Percentiles rank a stretch among this genome's conserved stretches.
phyloP scores from a whole-genome alignment of 2,113 vertebrate genomes.

The Xerus inauris region DNA sequence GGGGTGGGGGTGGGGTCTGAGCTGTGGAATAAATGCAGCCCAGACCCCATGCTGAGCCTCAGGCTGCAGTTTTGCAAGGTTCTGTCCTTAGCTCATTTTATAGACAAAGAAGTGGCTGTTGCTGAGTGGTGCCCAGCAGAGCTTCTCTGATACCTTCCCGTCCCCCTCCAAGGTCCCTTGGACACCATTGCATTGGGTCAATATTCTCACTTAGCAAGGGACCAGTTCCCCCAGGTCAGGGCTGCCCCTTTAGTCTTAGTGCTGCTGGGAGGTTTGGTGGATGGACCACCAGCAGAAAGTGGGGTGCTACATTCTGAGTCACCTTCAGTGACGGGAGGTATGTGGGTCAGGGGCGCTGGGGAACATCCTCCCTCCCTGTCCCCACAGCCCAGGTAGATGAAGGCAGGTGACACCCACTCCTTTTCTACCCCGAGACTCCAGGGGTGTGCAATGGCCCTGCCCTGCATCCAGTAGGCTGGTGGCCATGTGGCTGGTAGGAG shows the following conservation, averaged over 20 bases:
- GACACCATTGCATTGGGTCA: background rate
- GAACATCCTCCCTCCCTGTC: background rate
- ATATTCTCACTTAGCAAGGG: background rate
- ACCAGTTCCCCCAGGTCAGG: background rate
- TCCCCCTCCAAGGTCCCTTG: background rate
- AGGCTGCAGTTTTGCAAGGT: accelerated
- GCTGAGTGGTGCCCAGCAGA: background rate
- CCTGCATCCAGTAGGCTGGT: background rate
- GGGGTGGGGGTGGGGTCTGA: background rate
- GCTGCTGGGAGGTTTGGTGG: background rate
- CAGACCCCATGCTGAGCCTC: background rate
- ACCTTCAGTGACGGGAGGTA: background rate
- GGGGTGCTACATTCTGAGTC: background rate
- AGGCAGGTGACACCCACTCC: background rate
- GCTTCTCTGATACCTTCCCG: background rate
- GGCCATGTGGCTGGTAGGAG: background rate
- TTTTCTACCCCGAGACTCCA: background rate
- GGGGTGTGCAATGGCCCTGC: background rate
- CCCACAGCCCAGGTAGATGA: accelerated
- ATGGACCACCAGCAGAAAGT: background rate
- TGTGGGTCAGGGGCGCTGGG: background rate
- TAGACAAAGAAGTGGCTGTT: background rate
- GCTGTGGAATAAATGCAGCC: background rate
- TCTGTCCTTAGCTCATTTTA: background rate
- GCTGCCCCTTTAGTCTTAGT: background rate